Evolutionary conservation across 2,113 vertebrate genomes (phyloP), one percentile per base, ranked within the genome.

Genomic region (Oncorhynchus tshawytscha): DNA sequence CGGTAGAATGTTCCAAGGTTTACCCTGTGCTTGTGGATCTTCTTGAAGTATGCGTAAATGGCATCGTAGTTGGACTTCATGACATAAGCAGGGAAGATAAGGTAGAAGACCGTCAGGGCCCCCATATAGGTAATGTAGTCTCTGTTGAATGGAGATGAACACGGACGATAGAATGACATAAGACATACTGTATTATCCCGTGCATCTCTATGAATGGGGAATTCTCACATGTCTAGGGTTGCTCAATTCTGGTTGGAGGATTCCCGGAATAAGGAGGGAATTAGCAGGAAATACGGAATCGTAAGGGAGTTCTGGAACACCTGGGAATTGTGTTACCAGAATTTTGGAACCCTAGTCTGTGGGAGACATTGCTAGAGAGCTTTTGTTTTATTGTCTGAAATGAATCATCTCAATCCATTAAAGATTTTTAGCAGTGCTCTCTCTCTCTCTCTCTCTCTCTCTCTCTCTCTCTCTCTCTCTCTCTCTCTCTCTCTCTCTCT

Each of bases 11-110:
- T 22, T 66, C 12, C 3, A 13, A 67, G 25, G 15, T 77, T 85
- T 91, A 96, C 96, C 93, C 90, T 93, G 76, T 89, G 80, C 18
- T 86, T 86, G 29, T 93, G 94, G 9, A 82, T 92, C 90, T 96
- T 98, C 86, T 92, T 95, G 77, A 98, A 95, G 78, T 97, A 95
- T 62, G 94, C 94, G 77, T 95, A 69, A 92, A 96, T 92, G 75
- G 95, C 88, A 62, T 87, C 87, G 67, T 97, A 98, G 75, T 95
- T 95, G 0, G 93, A 94, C 48, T 90, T 0, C 70, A 96, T 94
- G 90, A 95, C 95, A 83, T 94, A 77, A 1, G 94, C 85, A 0
- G 97, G 97, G 67, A 97, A 88, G 22, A 94, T 49, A 85, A 96
- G 93, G 92, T 97, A 96, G 82, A 98, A 94, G 72, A 95, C 70